These are phyloP conservation scores for Pteromalus puparum DNA, from an alignment of 1,140 invertebrate genomes.

Conservation along the genomic window DNA sequence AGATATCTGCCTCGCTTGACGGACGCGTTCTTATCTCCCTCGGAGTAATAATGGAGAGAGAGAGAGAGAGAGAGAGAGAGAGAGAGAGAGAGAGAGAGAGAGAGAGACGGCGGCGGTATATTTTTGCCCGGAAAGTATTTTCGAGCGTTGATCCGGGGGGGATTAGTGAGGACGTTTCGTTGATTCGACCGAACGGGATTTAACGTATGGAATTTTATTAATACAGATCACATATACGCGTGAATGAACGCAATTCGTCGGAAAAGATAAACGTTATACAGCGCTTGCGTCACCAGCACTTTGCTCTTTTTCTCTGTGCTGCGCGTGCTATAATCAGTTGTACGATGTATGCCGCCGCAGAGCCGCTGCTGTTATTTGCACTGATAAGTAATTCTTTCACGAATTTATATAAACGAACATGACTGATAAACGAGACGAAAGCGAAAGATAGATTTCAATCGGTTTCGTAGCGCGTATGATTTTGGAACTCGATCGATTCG, in stretches of 20 bases:
- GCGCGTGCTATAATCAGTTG: neutral
- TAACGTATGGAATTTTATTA: neutral
- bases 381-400: constrained; percentile 15
- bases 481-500: no score
- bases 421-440: no score
- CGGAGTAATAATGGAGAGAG: no score
- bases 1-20: neutral
- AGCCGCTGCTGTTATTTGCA: neutral
- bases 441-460: neutral
- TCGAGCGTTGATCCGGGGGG: neutral
- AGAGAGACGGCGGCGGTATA: no score
- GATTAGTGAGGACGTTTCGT: no score
- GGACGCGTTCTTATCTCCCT: neutral
- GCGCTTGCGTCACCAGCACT: neutral
- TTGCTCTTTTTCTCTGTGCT: neutral
- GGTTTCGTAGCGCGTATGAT: no score
- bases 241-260: constrained; percentile 9
- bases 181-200: no score
- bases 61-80: no score
- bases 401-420: neutral
- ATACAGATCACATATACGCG: neutral
- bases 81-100: no score
- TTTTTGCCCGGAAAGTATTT: neutral
- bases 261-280: neutral
- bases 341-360: neutral